A percentile compares a stretch with the other conserved stretches of the same genome.
phyloP scores from a whole-genome alignment of 2,888 invertebrate genomes.

The Tetropium fuscum region DNA sequence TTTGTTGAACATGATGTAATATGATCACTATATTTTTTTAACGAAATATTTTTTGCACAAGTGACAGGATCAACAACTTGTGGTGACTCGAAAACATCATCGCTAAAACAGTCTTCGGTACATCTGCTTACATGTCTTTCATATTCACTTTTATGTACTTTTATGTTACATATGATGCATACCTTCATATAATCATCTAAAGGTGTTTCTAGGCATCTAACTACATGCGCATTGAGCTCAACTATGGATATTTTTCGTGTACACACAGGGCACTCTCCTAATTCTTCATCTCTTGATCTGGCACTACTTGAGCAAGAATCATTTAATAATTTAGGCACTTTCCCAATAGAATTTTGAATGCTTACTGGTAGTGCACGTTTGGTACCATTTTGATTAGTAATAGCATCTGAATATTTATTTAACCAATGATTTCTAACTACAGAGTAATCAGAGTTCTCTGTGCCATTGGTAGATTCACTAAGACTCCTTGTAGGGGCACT shows the following conservation, averaged over 20 bases:
- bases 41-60: slow-evolving; percentile 1
- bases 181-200: slow-evolving; percentile 29
- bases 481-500: slow-evolving; percentile 40
- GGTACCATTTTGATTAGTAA: slow-evolving; percentile 27
- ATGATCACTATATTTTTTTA: background rate
- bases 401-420: slow-evolving; percentile 55
- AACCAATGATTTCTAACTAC: slow-evolving; percentile 63
- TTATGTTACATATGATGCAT: slow-evolving; percentile 41
- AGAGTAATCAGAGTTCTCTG: slow-evolving; percentile 49
- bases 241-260: slow-evolving; percentile 45
- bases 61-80: background rate
- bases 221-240: slow-evolving; percentile 60
- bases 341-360: slow-evolving; percentile 20
- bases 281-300: slow-evolving; percentile 9
- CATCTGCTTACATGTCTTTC: slow-evolving; percentile 44
- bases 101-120: slow-evolving; percentile 37
- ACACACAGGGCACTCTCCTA: slow-evolving; percentile 64
- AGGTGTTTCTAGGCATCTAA: slow-evolving; percentile 45
- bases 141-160: slow-evolving; percentile 34
- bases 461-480: slow-evolving; percentile 13
- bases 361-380: slow-evolving; percentile 25
- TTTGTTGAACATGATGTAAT: background rate
- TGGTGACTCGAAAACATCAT: slow-evolving; percentile 29
- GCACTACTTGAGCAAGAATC: background rate
- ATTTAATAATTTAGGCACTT: slow-evolving; percentile 34